Evolutionary conservation across 2,888 invertebrate genomes (phyloP).

Genomic region (Temnothorax unifasciatus): DNA sequence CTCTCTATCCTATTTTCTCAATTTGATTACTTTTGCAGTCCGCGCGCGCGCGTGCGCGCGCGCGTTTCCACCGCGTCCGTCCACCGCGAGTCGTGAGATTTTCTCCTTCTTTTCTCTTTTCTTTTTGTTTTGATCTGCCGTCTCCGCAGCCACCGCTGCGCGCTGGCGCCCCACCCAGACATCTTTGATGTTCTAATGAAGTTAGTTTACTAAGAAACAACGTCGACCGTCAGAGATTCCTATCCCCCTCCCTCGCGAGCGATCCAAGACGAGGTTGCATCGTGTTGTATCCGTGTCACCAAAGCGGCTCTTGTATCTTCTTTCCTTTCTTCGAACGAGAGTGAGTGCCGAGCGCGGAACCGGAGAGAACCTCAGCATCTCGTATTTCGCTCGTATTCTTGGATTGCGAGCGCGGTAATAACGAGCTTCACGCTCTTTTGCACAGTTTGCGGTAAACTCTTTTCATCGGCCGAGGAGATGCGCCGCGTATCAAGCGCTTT

Average conservation of each 20-base stretch:
- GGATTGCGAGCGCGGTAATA: slow-evolving; percentile 32
- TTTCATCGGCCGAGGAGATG: not conserved
- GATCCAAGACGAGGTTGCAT: slow-evolving; percentile 26
- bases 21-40: slow-evolving; percentile 44
- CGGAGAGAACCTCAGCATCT: not conserved
- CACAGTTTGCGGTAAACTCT: slow-evolving; percentile 37
- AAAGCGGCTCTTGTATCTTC: slow-evolving; percentile 25
- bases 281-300: slow-evolving; percentile 40
- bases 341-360: not conserved
- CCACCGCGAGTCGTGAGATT: not conserved
- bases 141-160: slow-evolving; percentile 20
- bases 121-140: slow-evolving; percentile 57
- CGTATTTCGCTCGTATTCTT: slow-evolving; percentile 49
- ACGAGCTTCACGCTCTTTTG: slow-evolving; percentile 21
- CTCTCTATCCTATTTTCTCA: slow-evolving; percentile 32
- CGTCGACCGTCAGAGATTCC: slow-evolving; percentile 57
- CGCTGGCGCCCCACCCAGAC: slow-evolving; percentile 34
- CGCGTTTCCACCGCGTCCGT: not conserved
- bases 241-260: not conserved
- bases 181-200: slow-evolving; percentile 78
- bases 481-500: not conserved
- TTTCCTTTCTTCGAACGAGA: slow-evolving; percentile 13
- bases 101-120: slow-evolving; percentile 28
- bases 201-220: slow-evolving; percentile 76
- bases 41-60: not conserved